Conservation (phyloP, 1,140 invertebrate species). For the Dinoponera quadriceps region DNA sequence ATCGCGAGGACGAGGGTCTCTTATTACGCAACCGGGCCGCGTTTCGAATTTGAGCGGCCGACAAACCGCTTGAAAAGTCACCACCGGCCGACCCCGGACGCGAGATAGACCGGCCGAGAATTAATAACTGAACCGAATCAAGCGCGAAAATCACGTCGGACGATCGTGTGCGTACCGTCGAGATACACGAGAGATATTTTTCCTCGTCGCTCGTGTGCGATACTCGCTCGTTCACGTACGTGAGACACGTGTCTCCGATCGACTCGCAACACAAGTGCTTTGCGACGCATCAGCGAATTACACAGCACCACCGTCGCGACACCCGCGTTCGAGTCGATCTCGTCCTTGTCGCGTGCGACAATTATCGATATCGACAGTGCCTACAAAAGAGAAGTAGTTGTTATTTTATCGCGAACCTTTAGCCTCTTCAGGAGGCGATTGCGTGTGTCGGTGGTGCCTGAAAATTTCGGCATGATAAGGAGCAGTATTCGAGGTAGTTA, state of each 20-base stretch:
- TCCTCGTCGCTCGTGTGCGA: no score
- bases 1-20: conserved; percentile 14
- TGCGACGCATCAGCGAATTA: conserved; percentile 3
- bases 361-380: background rate
- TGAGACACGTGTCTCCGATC: background rate
- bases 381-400: background rate
- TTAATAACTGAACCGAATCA: background rate
- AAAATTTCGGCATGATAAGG: conserved; percentile 25
- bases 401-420: conserved; percentile 9
- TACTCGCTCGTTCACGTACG: background rate
- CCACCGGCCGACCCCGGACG: background rate
- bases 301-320: background rate
- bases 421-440: no score
- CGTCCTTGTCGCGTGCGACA: background rate
- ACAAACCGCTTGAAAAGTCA: conserved; percentile 1
- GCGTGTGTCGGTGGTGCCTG: background rate
- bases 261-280: conserved; percentile 3
- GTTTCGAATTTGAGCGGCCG: conserved; percentile 13
- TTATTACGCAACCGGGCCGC: background rate
- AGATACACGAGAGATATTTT: no score
- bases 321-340: conserved; percentile 10
- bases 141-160: no score
- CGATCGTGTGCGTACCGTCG: no score
- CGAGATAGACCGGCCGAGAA: background rate
- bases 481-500: background rate